phyloP scores from a whole-genome alignment of 2,113 vertebrate species.

The Cygnus atratus region DNA sequence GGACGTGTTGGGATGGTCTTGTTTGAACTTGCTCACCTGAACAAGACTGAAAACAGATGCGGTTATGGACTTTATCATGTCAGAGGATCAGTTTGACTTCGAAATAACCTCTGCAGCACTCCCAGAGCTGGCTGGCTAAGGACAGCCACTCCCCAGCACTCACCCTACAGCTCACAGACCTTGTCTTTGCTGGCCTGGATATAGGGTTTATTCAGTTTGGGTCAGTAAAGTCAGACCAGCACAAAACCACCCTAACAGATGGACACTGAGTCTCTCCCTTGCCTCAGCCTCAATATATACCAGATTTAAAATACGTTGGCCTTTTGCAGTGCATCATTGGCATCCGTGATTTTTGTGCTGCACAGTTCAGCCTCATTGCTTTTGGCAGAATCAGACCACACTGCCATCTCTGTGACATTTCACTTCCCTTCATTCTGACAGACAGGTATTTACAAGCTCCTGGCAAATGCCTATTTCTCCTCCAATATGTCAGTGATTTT shows the following conservation, averaged over 20 bases:
- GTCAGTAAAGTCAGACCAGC: background rate
- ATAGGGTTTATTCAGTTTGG: background rate
- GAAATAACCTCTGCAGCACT: background rate
- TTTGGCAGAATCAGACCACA: background rate
- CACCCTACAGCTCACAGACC: background rate
- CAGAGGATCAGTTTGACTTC: background rate
- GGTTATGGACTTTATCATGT: background rate
- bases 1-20: background rate
- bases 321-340: background rate
- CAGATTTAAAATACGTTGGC: background rate
- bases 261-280: background rate
- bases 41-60: background rate
- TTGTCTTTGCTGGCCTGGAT: background rate
- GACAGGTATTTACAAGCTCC: conserved; percentile 29
- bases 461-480: conserved; percentile 27
- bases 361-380: background rate
- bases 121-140: background rate
- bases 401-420: background rate
- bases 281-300: fast-evolving
- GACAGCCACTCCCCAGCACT: background rate
- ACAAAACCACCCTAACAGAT: background rate
- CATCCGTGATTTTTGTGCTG: background rate
- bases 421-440: background rate
- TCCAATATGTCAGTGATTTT: background rate
- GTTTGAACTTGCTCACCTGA: background rate